Base-by-base conservation (phyloP, 2,888 invertebrate genomes). In the Dicyrtomina minuta region DNA sequence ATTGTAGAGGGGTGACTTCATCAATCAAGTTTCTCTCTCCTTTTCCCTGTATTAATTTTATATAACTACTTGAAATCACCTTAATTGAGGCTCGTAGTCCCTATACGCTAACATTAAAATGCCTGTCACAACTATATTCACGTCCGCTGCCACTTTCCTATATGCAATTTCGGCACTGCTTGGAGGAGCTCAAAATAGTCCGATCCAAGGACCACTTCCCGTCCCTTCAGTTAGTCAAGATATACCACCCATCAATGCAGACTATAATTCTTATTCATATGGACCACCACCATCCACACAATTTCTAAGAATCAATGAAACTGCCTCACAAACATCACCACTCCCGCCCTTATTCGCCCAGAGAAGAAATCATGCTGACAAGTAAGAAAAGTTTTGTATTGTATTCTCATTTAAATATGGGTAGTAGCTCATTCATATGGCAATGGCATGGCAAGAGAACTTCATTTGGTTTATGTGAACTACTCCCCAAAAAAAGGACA, bases 101-200 rank as follows among this genome's bases (percentile, higher is more conserved):
- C n/a, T n/a, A n/a, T n/a, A n/a, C n/a, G n/a, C n/a, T n/a, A n/a
- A n/a, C n/a, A n/a, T n/a, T n/a, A 64, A 1, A 22, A 69, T 69
- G 69, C 69, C 69, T 39, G 58, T 69, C 20, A 43, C 55, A n/a
- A 70, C 65, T 26, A 44, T 75, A 12, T 70, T 75, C 33, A 69
- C 71, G 24, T 70, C 72, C 10, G 75, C 74, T 41, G 75, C 77
- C 46, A 75, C 77, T 12, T 77, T 77, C 27, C 66, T 77, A 55
- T 77, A 77, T 58, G 77, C 77, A 49, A 70, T 77, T n/a, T 72
- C 77, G 15, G 69, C 75, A n/a, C 59, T 77, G 49, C 72, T 77
- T 12, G 66, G 62, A 15, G 76, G 76, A 56, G 74, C 72, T 56
- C 74, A 74, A 24, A 72, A 74, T 70, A 72, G 68, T 2, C 72